Base-by-base conservation (phyloP, 1,140 invertebrate species). In the Geopemphigus sp. region DNA sequence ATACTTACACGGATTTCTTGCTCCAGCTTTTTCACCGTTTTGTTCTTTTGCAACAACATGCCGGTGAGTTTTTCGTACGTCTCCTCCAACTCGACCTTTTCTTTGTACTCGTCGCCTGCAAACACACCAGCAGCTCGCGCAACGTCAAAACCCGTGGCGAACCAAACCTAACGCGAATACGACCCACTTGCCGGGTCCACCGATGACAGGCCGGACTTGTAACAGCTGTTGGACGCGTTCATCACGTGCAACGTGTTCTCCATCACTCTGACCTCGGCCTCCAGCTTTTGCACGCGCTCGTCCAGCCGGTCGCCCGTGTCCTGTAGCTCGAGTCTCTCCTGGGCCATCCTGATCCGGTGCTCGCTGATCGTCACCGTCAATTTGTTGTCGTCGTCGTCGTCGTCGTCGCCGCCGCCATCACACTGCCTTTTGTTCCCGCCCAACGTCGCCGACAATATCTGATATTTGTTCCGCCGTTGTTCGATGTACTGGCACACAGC, bases 211-310 rank as follows among this genome's bases (percentile, higher is more conserved):
- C 81, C 82, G 17, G 72, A 61, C 61, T 82, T 83, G 70, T 82
- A 84, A 54, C 80, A 81, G 4, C 76, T 84, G 83, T 93, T 92
- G 64, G 90, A 89, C n/a, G 87, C 84, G 83, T 90, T 91, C 14
- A 92, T 86, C 10, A 92, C 85, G 47, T 89, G 88, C 81, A 93
- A 83, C 17, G 91, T 92, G 83, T 91, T 92, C 84, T 93, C 92
- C 85, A 93, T 89, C 47, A 91, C 91, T 24, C 89, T 86, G 81
- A 93, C 91, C 84, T 93, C 92, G 47, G 88, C 85, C 85, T 93
- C 92, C 26, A 88, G 87, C 83, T 89, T 90, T 81, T 87, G 85
- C 22, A 93, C 90, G 70, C 90, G 88, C 4, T 86, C 87, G 84
- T 93, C 92, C 81, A 93, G 85, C 63, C 88, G 63, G 54, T 83